Evolutionary conservation across 2,797 vertebrate species (phyloP).

Genomic region (Scolopax bukidnonensis): DNA sequence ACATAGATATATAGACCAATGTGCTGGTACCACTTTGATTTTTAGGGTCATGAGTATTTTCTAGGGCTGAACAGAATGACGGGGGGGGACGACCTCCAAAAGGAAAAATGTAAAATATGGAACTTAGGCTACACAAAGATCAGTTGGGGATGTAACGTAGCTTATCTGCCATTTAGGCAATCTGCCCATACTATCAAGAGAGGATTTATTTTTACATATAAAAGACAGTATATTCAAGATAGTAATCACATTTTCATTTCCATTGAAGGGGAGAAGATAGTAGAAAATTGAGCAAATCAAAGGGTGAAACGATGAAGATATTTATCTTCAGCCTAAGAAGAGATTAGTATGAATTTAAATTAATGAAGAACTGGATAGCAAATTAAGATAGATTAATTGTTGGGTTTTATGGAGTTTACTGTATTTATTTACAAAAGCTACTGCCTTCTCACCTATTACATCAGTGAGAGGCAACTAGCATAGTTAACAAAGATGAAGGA

Average conservation of each 20-base stretch:
- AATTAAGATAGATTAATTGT: not conserved
- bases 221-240: not conserved
- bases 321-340: not conserved
- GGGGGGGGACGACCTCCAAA: not conserved
- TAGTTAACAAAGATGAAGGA: not conserved
- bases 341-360: not conserved
- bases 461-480: not conserved
- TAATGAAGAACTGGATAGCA: not conserved
- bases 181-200: not conserved
- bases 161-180: not conserved
- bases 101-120: not conserved
- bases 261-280: not conserved
- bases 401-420: not conserved
- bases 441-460: not conserved
- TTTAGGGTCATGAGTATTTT: not conserved
- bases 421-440: not conserved
- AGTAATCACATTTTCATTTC: not conserved
- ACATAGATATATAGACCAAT: not conserved
- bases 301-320: not conserved
- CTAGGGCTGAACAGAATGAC: not conserved
- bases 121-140: not conserved
- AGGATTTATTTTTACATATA: slow-evolving; percentile 1
- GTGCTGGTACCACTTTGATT: not conserved
- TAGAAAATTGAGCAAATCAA: slow-evolving; percentile 11
- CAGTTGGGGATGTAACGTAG: rapidly evolving